Evolutionary conservation across 2,888 invertebrate genomes (phyloP).

Genomic region (Dicranocentrus wangi): DNA sequence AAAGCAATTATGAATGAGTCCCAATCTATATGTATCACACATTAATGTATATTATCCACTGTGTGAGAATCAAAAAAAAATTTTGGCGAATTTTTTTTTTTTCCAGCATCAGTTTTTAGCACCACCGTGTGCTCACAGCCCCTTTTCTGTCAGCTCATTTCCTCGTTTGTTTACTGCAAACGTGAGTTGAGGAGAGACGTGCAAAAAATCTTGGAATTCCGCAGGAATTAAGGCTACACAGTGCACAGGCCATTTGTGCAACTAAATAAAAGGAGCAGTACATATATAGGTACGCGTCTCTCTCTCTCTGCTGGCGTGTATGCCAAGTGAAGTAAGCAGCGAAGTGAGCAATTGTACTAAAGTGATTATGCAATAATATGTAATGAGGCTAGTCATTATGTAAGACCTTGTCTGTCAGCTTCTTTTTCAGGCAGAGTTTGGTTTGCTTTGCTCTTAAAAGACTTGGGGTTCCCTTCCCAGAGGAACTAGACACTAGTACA

Average conservation of each 20-base stretch:
- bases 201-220: slow-evolving; percentile 17
- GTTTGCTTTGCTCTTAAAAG: slow-evolving; percentile 21
- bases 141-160: slow-evolving; percentile 3
- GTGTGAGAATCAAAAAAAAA: no score
- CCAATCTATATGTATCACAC: no score
- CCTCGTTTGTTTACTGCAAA: neutral
- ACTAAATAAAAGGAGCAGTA: slow-evolving; percentile 13
- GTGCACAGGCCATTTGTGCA: neutral
- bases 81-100: no score
- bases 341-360: slow-evolving; percentile 53
- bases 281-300: neutral
- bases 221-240: slow-evolving; percentile 35
- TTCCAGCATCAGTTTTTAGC: no score
- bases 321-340: slow-evolving; percentile 17
- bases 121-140: no score
- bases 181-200: slow-evolving; percentile 1
- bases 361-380: slow-evolving; percentile 62
- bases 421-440: slow-evolving; percentile 39
- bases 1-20: no score
- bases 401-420: slow-evolving; percentile 66
- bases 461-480: slow-evolving; percentile 59
- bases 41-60: no score
- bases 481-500: slow-evolving; percentile 40
- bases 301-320: no score
- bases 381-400: slow-evolving; percentile 67